A percentile compares a stretch with the other conserved stretches of the same genome.
phyloP scores from a whole-genome alignment of 2,113 vertebrate genomes.

The Irena cyanogastra region DNA sequence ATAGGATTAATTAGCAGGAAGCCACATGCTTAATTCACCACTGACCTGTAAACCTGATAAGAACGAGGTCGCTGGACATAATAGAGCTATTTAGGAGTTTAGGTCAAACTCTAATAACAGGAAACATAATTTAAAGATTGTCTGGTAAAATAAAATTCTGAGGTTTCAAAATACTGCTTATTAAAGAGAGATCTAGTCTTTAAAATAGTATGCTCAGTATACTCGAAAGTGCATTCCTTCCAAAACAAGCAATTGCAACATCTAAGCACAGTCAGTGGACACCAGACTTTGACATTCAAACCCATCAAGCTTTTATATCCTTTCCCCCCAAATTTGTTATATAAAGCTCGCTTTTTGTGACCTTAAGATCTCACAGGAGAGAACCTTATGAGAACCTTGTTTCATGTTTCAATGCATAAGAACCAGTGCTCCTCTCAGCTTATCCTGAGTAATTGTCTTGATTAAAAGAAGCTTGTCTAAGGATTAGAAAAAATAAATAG shows the following conservation, averaged over 20 bases:
- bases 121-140: constrained; percentile 55
- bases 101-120: constrained; percentile 48
- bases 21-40: constrained; percentile 65
- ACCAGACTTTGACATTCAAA: constrained; percentile 63
- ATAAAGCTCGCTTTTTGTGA: neutral
- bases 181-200: constrained; percentile 39
- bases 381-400: neutral
- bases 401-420: neutral
- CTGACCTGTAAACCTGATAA: constrained; percentile 66
- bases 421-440: neutral
- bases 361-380: neutral
- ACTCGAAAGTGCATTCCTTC: constrained; percentile 29
- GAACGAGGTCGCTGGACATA: constrained; percentile 65
- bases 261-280: constrained; percentile 32
- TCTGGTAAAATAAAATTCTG: constrained; percentile 42
- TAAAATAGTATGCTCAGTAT: constrained; percentile 39
- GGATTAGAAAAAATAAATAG: neutral
- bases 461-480: neutral
- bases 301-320: neutral
- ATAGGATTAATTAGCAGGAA: constrained; percentile 78
- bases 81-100: constrained; percentile 66
- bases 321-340: neutral
- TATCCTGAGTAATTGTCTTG: neutral
- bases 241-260: constrained; percentile 72
- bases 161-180: constrained; percentile 53